Evolutionary conservation across 1,140 invertebrate species (phyloP).

Genomic region (Rhagoletis zephyria): DNA sequence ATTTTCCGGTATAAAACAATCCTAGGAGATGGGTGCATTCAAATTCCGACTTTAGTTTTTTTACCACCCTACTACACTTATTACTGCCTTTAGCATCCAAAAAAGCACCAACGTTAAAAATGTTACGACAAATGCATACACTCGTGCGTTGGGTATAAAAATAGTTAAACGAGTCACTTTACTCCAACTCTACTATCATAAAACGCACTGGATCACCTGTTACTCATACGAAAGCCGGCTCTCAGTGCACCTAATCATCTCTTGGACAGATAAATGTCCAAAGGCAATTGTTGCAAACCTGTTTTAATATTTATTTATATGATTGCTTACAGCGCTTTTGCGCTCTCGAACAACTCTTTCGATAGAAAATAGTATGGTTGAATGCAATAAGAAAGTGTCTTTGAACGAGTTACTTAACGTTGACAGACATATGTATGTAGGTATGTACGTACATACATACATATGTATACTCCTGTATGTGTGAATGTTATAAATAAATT

Average conservation of each 20-base stretch:
- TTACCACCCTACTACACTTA: no score
- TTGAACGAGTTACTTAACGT: neutral
- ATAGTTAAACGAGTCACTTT: neutral
- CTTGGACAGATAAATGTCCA: neutral
- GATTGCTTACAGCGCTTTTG: neutral
- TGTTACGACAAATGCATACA: neutral
- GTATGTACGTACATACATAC: neutral
- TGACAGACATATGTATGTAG: neutral
- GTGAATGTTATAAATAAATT: neutral
- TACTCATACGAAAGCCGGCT: slow-evolving; percentile 10
- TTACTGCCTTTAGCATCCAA: no score
- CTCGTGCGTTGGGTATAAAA: neutral
- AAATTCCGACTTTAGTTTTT: no score
- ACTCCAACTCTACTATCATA: neutral
- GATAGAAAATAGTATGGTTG: neutral
- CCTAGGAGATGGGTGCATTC: no score
- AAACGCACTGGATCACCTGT: neutral
- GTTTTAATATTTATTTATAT: neutral
- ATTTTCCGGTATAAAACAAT: no score
- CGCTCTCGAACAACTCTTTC: neutral
- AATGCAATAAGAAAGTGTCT: neutral
- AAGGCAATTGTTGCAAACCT: neutral
- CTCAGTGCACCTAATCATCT: neutral
- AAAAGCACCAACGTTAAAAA: no score
- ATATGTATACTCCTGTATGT: no score